Evolutionary conservation across 2,797 vertebrate species (phyloP).

Genomic region (Silurus lanzhouensis): DNA sequence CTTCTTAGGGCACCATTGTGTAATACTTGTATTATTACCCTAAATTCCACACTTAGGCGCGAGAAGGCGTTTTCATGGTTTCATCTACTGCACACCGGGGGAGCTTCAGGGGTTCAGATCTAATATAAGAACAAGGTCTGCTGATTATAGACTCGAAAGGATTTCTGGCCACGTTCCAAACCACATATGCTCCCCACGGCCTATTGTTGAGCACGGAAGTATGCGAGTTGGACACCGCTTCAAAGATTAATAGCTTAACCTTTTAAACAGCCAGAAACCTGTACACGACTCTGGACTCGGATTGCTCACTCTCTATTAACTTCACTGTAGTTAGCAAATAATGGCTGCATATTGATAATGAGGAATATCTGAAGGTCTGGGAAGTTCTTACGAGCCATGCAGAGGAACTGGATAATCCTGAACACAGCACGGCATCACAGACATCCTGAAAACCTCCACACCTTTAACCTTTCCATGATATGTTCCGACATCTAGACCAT

Average conservation of each 20-base stretch:
- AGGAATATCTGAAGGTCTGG: no score
- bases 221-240: slow-evolving; percentile 17
- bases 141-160: background rate
- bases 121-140: background rate
- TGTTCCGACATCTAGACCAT: background rate
- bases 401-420: background rate
- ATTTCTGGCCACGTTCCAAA: background rate
- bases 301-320: background rate
- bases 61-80: background rate
- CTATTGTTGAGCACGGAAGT: background rate
- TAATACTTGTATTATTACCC: background rate
- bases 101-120: background rate
- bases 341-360: background rate
- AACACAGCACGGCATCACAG: background rate
- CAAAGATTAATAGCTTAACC: slow-evolving; percentile 9
- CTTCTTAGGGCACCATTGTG: background rate
- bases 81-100: background rate
- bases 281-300: background rate
- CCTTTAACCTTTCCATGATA: background rate
- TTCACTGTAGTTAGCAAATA: background rate
- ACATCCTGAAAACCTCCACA: background rate
- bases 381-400: no score
- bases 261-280: background rate
- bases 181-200: slow-evolving; percentile 3
- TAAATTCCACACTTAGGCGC: background rate